These are phyloP conservation scores for Etheostoma perlongum DNA, from an alignment of 2,797 vertebrate species.

Conservation along the genomic window DNA sequence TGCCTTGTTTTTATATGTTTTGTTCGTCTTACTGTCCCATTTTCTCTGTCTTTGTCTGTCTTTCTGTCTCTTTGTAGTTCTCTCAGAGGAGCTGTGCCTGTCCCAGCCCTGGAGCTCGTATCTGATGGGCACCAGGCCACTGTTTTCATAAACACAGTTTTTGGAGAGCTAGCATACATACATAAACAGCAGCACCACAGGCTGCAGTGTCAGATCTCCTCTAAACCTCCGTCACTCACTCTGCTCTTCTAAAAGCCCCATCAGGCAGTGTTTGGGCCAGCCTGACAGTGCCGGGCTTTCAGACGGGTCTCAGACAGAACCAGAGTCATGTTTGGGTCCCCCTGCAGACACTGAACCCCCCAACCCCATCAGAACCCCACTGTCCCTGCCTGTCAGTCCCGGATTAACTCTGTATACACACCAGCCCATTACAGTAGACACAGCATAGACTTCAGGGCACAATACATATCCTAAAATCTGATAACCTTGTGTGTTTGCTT, in stretches of 20 bases:
- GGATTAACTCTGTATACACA: constrained; percentile 73
- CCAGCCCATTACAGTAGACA: constrained; percentile 63
- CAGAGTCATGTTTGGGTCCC: constrained; percentile 65
- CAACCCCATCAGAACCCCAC: constrained; percentile 47
- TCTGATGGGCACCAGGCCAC: constrained; percentile 82
- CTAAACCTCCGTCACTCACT: constrained; percentile 80
- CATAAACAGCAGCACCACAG: constrained; percentile 81
- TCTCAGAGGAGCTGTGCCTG: constrained; percentile 62
- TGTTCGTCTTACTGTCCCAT: constrained; percentile 30
- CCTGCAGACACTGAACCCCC: constrained; percentile 43
- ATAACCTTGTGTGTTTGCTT: constrained; percentile 62
- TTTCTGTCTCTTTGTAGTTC: constrained; percentile 50
- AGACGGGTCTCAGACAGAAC: constrained; percentile 74
- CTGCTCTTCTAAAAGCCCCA: constrained; percentile 77
- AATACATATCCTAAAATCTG: constrained; percentile 71
- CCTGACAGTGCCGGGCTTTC: constrained; percentile 69
- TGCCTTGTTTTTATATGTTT: constrained; percentile 43
- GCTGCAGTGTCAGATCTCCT: constrained; percentile 78
- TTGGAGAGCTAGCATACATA: constrained; percentile 76
- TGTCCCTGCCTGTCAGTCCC: constrained; percentile 61
- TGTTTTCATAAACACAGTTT: constrained; percentile 84
- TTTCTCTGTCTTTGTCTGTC: constrained; percentile 52
- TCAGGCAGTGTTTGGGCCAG: constrained; percentile 75
- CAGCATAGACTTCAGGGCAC: constrained; percentile 38
- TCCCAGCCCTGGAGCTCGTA: constrained; percentile 58